These are phyloP conservation scores for Drosophila peninsularis DNA, from an alignment of 2,888 invertebrate genomes.

Conservation along the genomic window DNA sequence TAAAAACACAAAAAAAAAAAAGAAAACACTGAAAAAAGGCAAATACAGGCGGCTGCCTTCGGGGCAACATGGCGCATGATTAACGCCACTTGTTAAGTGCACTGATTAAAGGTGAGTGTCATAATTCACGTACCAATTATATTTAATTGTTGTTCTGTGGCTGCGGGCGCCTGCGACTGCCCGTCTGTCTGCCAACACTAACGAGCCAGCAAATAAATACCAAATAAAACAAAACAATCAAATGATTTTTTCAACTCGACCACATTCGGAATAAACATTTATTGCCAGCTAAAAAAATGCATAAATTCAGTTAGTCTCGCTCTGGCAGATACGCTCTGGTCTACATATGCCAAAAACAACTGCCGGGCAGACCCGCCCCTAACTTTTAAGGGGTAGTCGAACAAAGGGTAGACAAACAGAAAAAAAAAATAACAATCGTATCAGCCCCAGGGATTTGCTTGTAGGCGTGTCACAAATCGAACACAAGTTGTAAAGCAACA, in stretches of 20 bases:
- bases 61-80: conserved; percentile 64
- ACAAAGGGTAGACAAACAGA: neutral
- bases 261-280: conserved; percentile 1
- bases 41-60: conserved; percentile 23
- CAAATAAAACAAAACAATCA: conserved; percentile 2
- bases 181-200: conserved; percentile 3
- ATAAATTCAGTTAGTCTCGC: neutral
- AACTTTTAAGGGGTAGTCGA: neutral
- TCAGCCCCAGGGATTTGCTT: conserved; percentile 9
- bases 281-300: neutral
- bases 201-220: conserved; percentile 17
- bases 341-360: neutral
- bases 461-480: conserved; percentile 6
- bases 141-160: conserved; percentile 43
- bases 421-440: neutral
- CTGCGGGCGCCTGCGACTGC: conserved; percentile 6
- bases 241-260: conserved; percentile 8
- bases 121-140: conserved; percentile 46
- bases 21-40: neutral
- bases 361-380: neutral
- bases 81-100: conserved; percentile 53
- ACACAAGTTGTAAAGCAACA: conserved; percentile 4
- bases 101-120: conserved; percentile 68
- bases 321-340: neutral
- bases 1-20: conserved; percentile 4